A percentile compares a stretch with the other conserved stretches of the same genome.
Conservation (phyloP, 2,113 vertebrate genomes). For the Megaptera novaeangliae region DNA sequence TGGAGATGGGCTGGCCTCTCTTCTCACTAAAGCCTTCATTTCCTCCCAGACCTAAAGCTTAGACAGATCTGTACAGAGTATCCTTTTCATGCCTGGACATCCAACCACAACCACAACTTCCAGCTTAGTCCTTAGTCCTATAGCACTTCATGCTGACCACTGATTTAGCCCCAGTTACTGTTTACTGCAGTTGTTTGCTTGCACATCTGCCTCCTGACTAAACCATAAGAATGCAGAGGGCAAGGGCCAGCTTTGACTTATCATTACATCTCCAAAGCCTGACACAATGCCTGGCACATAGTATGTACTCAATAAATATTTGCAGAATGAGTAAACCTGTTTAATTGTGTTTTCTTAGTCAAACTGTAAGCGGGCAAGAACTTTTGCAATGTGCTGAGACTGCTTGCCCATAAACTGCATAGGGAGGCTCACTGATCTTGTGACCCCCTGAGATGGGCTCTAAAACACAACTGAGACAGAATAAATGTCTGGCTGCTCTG, state of each 20-base stretch:
- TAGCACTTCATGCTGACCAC: neutral
- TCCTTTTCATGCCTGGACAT: neutral
- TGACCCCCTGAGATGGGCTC: conserved; percentile 56
- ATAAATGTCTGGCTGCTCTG: conserved; percentile 74
- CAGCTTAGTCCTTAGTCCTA: neutral
- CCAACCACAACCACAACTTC: neutral
- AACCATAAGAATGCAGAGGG: neutral
- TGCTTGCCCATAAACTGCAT: neutral
- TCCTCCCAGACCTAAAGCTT: neutral
- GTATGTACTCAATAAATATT: conserved; percentile 39
- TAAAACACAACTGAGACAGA: conserved; percentile 70
- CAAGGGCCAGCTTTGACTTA: neutral
- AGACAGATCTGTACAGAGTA: neutral
- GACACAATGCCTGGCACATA: neutral
- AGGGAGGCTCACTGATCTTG: neutral
- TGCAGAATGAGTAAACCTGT: neutral
- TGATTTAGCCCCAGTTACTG: neutral
- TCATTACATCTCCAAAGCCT: neutral
- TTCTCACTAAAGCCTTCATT: neutral
- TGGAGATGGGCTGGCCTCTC: neutral
- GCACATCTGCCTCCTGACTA: neutral
- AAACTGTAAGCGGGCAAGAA: neutral
- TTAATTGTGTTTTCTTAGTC: neutral
- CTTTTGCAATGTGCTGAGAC: neutral
- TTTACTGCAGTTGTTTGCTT: neutral